Percentiles rank a stretch among this genome's conserved stretches.
phyloP scores from a whole-genome alignment of 2,797 vertebrate genomes.

The Hippoglossus hippoglossus region DNA sequence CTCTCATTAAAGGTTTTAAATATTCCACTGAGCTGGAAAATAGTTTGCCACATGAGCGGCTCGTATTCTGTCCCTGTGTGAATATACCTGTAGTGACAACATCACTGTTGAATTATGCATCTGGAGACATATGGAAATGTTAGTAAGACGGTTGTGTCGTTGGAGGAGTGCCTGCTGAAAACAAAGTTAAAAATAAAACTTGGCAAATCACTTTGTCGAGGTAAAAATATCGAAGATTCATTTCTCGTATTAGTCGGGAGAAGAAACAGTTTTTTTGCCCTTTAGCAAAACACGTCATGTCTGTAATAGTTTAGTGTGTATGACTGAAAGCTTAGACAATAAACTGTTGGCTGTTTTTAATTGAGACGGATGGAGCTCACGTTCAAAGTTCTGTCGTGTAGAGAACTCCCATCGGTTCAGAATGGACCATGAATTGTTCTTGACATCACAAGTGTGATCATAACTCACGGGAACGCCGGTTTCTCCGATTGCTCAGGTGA shows the following conservation, averaged over 20 bases:
- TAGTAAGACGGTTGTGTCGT: background rate
- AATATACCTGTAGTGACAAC: background rate
- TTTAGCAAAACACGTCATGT: background rate
- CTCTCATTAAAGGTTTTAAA: background rate
- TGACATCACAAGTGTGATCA: background rate
- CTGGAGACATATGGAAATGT: background rate
- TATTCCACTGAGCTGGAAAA: constrained; percentile 12
- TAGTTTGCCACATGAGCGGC: constrained; percentile 2
- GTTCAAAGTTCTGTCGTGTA: background rate
- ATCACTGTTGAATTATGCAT: background rate
- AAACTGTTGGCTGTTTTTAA: background rate
- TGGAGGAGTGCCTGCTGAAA: too few species aligned
- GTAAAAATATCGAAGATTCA: background rate
- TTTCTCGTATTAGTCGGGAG: background rate
- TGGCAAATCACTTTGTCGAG: background rate
- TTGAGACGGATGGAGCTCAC: background rate
- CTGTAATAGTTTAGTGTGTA: background rate
- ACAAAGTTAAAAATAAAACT: background rate
- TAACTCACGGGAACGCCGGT: background rate
- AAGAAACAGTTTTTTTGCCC: background rate
- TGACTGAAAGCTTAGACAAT: background rate
- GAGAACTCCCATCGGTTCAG: background rate
- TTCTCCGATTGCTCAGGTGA: constrained; percentile 4
- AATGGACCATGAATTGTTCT: background rate
- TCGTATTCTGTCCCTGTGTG: background rate